Percentiles rank a stretch among this genome's conserved stretches.
Conservation (phyloP, 2,888 invertebrate species). For the Sisyra terminalis region DNA sequence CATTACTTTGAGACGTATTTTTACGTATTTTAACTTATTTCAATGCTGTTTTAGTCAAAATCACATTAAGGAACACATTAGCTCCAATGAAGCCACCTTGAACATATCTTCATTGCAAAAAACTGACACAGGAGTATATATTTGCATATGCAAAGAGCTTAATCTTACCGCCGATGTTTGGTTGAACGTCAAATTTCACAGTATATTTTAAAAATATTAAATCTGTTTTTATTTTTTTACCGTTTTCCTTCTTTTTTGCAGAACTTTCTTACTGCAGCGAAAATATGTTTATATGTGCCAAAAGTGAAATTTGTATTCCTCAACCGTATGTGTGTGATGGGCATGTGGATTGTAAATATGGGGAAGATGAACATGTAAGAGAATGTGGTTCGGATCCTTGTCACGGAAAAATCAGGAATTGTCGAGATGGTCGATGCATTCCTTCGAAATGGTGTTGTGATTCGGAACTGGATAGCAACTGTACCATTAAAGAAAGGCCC, state of each 20-base stretch:
- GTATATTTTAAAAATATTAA: constrained; percentile 9
- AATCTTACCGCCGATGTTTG: background rate
- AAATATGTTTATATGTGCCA: constrained; percentile 15
- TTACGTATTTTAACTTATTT: background rate
- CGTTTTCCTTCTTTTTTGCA: background rate
- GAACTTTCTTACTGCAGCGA: constrained; percentile 11
- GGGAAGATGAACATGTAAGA: constrained; percentile 18
- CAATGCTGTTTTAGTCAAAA: constrained; percentile 5
- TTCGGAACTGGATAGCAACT: constrained; percentile 17
- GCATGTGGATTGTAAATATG: constrained; percentile 19
- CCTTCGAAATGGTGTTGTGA: constrained; percentile 20
- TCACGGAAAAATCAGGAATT: constrained; percentile 6
- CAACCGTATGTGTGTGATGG: constrained; percentile 21
- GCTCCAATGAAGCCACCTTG: constrained; percentile 7
- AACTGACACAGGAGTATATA: constrained; percentile 4
- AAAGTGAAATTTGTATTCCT: constrained; percentile 19
- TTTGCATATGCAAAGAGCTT: constrained; percentile 4
- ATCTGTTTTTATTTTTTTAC: background rate
- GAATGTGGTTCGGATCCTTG: constrained; percentile 16
- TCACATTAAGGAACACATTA: background rate
- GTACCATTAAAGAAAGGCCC: constrained; percentile 17
- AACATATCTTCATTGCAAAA: constrained; percentile 3
- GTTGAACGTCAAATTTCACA: background rate
- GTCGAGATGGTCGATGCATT: constrained; percentile 20
- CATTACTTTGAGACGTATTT: background rate